Evolutionary conservation across 2,113 vertebrate species (phyloP), one percentile per base, ranked within the genome.

Genomic region (Perca fluviatilis): DNA sequence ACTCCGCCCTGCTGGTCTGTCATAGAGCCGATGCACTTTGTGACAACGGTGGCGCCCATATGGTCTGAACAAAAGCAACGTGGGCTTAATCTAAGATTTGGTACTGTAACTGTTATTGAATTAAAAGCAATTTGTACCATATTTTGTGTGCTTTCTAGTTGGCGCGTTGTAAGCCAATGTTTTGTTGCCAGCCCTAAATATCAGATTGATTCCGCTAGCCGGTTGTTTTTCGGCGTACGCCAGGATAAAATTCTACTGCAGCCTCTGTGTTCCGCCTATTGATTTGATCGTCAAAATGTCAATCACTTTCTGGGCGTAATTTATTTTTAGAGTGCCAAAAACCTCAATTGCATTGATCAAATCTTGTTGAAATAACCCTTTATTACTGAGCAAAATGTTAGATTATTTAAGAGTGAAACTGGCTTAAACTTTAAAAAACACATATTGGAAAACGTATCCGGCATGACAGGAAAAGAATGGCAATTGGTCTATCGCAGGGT

Each of bases 401-500:
- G 0, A 73, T 27, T 36, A 47, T 13, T 5, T 0, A 62, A 47
- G 1, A 47, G 0, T 64, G 0, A 9, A 58, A 36, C 5, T 10
- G 0, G 3, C 3, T 33, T 23, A 19, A 1, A 19, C 2, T 25
- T 25, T 47, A 14, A 62, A 3, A 69, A 74, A 63, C 46, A 50
- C 0, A 23, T 16, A 43, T 79, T 10, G 0, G 15, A 3, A 69
- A 61, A 64, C 11, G 13, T 74, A 33, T 6, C 56, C 18, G 2
- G 66, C 68, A 46, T 15, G 46, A 68, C 84, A 87, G 88, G 87
- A 92, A 93, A 61, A 84, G 50, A 78, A 68, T 23, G 3, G 14
- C 61, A 30, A 95, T 95, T 95, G 95, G 93, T 83, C 68, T 2
- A 36, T 76, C n/a, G n/a, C 36, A 7, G 40, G 10, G 51, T 25